A percentile compares a stretch with the other conserved stretches of the same genome.
phyloP scores from a whole-genome alignment of 2,888 invertebrate genomes.

The Coenonympha glycerion region DNA sequence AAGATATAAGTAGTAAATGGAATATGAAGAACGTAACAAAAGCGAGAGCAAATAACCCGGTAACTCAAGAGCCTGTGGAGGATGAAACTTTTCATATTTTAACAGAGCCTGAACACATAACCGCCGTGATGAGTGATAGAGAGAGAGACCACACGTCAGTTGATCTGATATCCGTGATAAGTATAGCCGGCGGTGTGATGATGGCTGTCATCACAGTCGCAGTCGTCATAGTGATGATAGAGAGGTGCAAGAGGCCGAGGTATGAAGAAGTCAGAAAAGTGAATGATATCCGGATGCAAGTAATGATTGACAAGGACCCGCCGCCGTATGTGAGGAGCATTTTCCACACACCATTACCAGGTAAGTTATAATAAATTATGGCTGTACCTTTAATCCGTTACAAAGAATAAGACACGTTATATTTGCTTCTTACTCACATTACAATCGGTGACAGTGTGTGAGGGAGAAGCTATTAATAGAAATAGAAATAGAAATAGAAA shows the following conservation, averaged over 20 bases:
- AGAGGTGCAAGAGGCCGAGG: conserved; percentile 59
- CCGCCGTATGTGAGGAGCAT: conserved; percentile 75
- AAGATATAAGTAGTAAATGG: conserved; percentile 27
- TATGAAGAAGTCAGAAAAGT: conserved; percentile 63
- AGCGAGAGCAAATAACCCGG: conserved; percentile 40
- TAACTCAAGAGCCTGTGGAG: conserved; percentile 47
- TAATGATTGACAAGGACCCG: conserved; percentile 63
- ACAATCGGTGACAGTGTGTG: no score
- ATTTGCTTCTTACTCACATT: no score
- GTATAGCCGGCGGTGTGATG: conserved; percentile 71
- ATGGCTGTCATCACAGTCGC: conserved; percentile 71
- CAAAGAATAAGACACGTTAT: no score
- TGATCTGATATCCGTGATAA: conserved; percentile 67
- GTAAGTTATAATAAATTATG: no score
- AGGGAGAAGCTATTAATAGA: no score
- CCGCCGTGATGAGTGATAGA: conserved; percentile 68
- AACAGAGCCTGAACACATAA: conserved; percentile 74
- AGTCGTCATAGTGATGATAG: conserved; percentile 67
- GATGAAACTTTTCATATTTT: conserved; percentile 73
- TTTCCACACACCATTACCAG: conserved; percentile 75
- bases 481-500: no score
- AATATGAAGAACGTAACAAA: conserved; percentile 31
- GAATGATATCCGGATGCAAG: conserved; percentile 67
- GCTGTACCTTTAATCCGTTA: no score
- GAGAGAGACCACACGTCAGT: conserved; percentile 56